These are phyloP conservation scores for Conus canariensis DNA, from an alignment of 2,888 invertebrate species.

Conservation along the genomic window DNA sequence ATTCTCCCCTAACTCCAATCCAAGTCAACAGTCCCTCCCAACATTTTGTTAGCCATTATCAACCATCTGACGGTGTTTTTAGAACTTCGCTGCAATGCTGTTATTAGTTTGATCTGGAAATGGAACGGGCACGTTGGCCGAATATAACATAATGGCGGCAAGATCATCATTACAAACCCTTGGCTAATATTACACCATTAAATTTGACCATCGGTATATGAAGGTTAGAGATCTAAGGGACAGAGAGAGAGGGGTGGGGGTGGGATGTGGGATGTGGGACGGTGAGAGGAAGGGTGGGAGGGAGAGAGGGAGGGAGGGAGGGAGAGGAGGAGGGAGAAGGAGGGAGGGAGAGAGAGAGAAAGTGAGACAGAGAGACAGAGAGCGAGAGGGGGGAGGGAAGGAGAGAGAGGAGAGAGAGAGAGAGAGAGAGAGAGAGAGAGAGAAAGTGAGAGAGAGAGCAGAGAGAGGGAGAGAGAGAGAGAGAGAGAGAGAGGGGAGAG, in stretches of 20 bases:
- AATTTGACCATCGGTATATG: too few relatives aligned
- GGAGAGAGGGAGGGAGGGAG: background rate
- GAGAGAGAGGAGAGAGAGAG: background rate
- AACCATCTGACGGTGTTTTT: too few relatives aligned
- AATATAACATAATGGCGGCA: too few relatives aligned
- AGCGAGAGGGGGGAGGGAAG: background rate
- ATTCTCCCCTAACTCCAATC: too few relatives aligned
- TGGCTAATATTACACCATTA: too few relatives aligned
- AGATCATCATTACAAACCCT: too few relatives aligned
- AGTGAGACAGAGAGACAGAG: too few relatives aligned
- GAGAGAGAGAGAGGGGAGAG: slow-evolving; percentile 31
- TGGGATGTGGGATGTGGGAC: background rate
- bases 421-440: background rate
- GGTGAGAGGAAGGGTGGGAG: background rate
- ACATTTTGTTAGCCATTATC: too few relatives aligned
- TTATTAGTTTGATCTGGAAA: too few relatives aligned
- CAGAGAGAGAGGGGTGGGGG: background rate
- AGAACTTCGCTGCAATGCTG: too few relatives aligned
- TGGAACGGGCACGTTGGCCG: too few relatives aligned
- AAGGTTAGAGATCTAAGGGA: background rate
- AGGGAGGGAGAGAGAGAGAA: background rate
- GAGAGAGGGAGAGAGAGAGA: slow-evolving; percentile 27
- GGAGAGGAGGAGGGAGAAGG: background rate
- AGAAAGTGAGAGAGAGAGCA: background rate
- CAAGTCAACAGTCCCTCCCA: too few relatives aligned